Evolutionary conservation across 2,797 vertebrate genomes (phyloP).

Genomic region (Pyrocephalus nanus): DNA sequence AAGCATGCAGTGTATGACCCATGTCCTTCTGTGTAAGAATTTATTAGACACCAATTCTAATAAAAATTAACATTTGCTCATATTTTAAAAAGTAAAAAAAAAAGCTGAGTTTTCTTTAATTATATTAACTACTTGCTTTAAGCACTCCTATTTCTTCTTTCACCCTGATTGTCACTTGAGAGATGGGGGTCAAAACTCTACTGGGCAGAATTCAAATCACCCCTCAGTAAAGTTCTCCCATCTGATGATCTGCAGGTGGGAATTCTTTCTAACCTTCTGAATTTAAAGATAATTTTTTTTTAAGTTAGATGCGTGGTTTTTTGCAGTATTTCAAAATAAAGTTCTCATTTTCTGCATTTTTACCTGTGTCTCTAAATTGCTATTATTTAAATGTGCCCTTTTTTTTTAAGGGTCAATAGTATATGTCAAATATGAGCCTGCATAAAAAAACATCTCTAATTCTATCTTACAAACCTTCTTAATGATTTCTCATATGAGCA

Average conservation of each 20-base stretch:
- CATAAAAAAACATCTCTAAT: not conserved
- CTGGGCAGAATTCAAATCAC: not conserved
- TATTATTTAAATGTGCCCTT: not conserved
- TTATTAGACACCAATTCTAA: not conserved
- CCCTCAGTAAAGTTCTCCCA: not conserved
- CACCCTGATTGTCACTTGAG: not conserved
- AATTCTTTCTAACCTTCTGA: not conserved
- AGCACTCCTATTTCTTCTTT: not conserved
- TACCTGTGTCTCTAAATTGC: not conserved
- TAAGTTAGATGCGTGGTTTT: not conserved
- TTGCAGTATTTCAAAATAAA: not conserved
- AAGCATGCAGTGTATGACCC: not conserved
- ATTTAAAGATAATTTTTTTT: not conserved
- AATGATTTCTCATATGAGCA: slow-evolving; percentile 3
- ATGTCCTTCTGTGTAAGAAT: not conserved
- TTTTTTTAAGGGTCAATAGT: not conserved
- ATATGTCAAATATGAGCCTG: not conserved
- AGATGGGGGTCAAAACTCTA: not conserved
- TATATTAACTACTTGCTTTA: not conserved
- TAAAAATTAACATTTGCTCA: not conserved
- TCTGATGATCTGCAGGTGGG: not conserved
- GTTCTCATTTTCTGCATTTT: not conserved
- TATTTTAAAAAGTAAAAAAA: not conserved
- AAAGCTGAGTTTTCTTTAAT: not conserved
- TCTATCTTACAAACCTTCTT: not conserved